Evolutionary conservation across 2,113 vertebrate genomes (phyloP).

Genomic region (Dasyprocta punctata): DNA sequence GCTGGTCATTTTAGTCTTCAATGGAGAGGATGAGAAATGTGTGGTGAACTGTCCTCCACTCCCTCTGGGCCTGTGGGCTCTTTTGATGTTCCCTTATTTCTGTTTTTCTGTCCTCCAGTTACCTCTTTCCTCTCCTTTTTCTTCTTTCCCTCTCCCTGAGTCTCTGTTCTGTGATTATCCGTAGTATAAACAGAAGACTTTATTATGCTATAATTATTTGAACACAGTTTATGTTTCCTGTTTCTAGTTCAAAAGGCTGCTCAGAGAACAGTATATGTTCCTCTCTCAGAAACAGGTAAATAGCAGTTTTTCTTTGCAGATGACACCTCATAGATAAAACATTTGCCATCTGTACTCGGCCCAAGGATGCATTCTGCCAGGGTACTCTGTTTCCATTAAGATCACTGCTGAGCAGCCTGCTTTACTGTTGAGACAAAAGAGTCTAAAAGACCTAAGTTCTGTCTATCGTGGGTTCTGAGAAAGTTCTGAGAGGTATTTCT

Average conservation of each 20-base stretch:
- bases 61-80: background rate
- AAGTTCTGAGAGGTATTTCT: background rate
- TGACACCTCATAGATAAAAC: background rate
- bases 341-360: background rate
- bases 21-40: no score
- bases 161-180: conserved; percentile 43
- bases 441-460: background rate
- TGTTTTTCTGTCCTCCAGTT: background rate
- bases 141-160: background rate
- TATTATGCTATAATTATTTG: conserved; percentile 60
- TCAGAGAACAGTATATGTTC: background rate
- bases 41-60: rapidly evolving
- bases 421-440: background rate
- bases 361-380: background rate
- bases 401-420: background rate
- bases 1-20: background rate
- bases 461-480: background rate
- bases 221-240: conserved; percentile 46
- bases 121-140: background rate
- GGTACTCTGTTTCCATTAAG: background rate
- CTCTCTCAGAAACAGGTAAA: conserved; percentile 51
- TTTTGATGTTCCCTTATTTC: background rate
- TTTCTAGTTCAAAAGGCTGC: conserved; percentile 33
- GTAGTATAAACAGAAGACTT: conserved; percentile 47
- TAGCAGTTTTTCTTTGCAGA: background rate